Base-by-base conservation (phyloP, 2,113 vertebrate genomes). In the Alexandromys fortis region DNA sequence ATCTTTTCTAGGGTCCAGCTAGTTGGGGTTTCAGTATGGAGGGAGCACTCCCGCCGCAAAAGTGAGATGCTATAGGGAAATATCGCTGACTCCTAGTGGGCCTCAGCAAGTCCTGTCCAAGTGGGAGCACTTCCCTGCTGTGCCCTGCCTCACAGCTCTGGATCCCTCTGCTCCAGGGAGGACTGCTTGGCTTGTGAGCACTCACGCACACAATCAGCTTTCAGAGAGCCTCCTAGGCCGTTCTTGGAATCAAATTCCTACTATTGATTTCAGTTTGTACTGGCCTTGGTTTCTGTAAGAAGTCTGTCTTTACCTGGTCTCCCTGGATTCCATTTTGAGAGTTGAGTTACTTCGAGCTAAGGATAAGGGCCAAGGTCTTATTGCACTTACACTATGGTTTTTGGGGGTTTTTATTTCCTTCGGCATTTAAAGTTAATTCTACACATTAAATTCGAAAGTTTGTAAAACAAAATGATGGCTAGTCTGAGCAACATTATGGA, bases 401-500 rank as follows among this genome's bases (percentile, higher is more conserved):
- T 61, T 33, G 61, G 58, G 12, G 28, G 61, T 45, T 2, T 47
- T 45, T 67, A 47, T 10, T 67, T 7, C 28, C 45, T 47, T 33
- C 5, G 9, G 83, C 42, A 67, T 86, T 86, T 47, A 33, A 86
- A 86, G 28, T 67, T 86, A 33, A 67, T 47, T 86, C 38, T 67
- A 86, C 67, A 12, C 83, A 21, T 86, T 47, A 67, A 67, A 47
- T 7, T 47, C 2, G 14, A 45, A 47, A 47, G 61, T 33, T 8
- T 33, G 38, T 45, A 45, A 67, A 33, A 21, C 26, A 21, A 45
- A 38, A 47, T 21, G 28, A 33, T 65, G 52, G 24, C 58, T 1
- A 8, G 38, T 94, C 61, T 89, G 67, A 93, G n/a, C 35, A 96
- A 91, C 96, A 86, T 96, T 96, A 61, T 91, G 92, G 13, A 24